Conservation (phyloP, 1,140 invertebrate species). For the Pogonomyrmex californicus region DNA sequence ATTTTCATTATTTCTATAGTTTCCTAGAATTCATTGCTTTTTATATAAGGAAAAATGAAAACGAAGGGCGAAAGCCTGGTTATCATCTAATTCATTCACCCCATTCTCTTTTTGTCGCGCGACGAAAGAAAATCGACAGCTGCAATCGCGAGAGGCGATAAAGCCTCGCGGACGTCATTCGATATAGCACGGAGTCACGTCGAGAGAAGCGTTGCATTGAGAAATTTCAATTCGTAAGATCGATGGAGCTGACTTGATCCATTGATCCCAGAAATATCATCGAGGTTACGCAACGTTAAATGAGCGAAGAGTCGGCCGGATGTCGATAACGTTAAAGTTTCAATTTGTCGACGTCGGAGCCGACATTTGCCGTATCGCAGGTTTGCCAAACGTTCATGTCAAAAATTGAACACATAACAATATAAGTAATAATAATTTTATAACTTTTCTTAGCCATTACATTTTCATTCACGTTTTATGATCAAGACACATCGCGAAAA, state of each 20-base stretch:
- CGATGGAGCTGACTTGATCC: constrained; percentile 46
- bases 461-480: not conserved
- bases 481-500: not conserved
- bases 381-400: not conserved
- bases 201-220: constrained; percentile 67
- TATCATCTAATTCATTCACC: constrained; percentile 9
- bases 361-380: not conserved
- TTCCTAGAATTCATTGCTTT: not conserved
- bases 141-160: constrained; percentile 52
- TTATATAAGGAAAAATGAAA: not conserved
- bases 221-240: constrained; percentile 74
- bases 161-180: constrained; percentile 67
- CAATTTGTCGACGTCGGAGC: constrained; percentile 57
- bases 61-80: not conserved
- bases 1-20: not conserved
- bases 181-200: constrained; percentile 54
- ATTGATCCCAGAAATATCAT: constrained; percentile 68
- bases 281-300: constrained; percentile 57
- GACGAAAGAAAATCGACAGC: constrained; percentile 37
- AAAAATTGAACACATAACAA: not conserved
- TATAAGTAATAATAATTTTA: not conserved
- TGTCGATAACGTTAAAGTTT: constrained; percentile 53
- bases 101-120: constrained; percentile 23
- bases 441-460: not conserved
- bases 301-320: constrained; percentile 46